Evolutionary conservation across 2,113 vertebrate species (phyloP).

Genomic region (Oriolus oriolus): DNA sequence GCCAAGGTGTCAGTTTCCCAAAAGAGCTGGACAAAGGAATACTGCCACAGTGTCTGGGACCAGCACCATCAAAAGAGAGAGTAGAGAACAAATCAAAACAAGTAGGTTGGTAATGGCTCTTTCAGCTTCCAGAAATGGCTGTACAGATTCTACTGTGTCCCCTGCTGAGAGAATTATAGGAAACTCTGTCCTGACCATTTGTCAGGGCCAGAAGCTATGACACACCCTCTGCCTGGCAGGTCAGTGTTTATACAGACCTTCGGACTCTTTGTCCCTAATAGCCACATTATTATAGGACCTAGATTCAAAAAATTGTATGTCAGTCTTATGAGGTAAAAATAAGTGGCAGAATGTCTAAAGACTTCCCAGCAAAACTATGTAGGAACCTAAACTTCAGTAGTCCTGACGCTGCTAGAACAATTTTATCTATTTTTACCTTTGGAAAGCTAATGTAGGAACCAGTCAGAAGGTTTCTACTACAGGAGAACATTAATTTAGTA

Average conservation of each 20-base stretch:
- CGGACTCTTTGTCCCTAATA: background rate
- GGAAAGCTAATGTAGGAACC: background rate
- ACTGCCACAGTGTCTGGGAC: background rate
- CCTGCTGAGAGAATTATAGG: background rate
- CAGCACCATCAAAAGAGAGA: background rate
- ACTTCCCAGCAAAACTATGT: background rate
- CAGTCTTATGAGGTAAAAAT: background rate
- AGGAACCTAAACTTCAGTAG: background rate
- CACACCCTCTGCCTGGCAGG: accelerated
- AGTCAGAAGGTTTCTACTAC: background rate
- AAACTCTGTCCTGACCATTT: background rate
- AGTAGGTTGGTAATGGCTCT: background rate
- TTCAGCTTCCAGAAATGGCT: background rate
- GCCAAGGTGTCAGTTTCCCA: background rate
- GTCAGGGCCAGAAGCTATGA: background rate
- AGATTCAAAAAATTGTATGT: background rate
- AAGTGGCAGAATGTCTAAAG: background rate
- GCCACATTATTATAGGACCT: background rate
- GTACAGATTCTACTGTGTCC: background rate
- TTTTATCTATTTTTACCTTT: background rate
- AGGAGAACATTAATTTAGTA: background rate
- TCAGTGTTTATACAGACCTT: background rate
- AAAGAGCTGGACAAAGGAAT: background rate
- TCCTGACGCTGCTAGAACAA: background rate
- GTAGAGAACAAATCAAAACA: background rate